phyloP scores from a whole-genome alignment of 53 echinoderm and acorn worm species.

The Glandiceps talaboti region DNA sequence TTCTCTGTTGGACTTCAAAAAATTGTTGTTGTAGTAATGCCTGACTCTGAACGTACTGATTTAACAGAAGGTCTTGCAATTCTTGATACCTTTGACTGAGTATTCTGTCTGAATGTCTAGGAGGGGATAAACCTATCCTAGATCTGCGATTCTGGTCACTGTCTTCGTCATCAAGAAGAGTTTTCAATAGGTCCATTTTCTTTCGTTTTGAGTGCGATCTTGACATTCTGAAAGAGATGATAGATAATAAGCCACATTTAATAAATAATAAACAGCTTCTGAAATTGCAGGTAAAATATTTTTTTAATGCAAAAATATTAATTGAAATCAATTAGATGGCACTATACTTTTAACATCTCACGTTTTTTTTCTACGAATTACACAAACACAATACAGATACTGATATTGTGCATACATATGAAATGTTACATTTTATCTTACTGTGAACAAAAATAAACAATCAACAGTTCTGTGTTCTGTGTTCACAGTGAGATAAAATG shows the following conservation, averaged over 20 bases:
- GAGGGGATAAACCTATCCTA: background rate
- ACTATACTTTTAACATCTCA: no score
- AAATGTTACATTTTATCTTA: no score
- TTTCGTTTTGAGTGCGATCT: background rate
- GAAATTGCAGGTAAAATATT: no score
- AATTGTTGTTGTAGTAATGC: background rate
- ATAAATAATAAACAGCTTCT: background rate
- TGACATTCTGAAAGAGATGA: background rate
- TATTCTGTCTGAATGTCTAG: background rate
- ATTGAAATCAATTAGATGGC: no score
- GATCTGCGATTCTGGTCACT: background rate
- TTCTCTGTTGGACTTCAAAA: background rate
- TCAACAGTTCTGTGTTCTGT: no score
- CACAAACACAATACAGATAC: no score
- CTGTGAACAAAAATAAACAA: no score
- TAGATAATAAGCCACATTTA: background rate
- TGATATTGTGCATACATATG: no score
- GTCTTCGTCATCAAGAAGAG: background rate
- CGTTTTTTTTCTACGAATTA: no score
- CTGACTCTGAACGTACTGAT: background rate
- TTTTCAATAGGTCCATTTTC: background rate
- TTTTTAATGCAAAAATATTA: no score
- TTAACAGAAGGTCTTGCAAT: background rate
- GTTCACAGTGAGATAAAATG: no score
- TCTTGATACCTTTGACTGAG: background rate